Percentiles rank a stretch among this genome's conserved stretches.
Evolutionary conservation across 2,797 vertebrate species (phyloP).

Genomic region (Trachops cirrhosus): DNA sequence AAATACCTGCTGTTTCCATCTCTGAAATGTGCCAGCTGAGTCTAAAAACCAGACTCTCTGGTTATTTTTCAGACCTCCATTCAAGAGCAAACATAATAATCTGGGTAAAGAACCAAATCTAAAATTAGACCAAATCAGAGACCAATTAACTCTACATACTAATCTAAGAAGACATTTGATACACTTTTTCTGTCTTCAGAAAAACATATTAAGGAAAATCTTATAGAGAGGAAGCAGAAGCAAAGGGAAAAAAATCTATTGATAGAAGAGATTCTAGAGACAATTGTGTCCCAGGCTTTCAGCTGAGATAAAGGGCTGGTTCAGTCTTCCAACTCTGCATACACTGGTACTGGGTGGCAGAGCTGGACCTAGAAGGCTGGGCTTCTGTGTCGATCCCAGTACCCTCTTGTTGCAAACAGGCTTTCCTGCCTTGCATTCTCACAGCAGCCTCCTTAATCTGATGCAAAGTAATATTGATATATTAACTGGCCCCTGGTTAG

Average conservation of each 20-base stretch:
- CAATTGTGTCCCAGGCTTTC: not conserved
- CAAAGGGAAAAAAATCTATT: not conserved
- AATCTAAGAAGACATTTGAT: not conserved
- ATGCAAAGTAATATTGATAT: not conserved
- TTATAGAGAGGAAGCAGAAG: not conserved
- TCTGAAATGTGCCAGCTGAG: not conserved
- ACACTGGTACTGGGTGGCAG: not conserved
- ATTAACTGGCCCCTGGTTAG: not conserved
- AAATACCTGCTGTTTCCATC: conserved; percentile 44
- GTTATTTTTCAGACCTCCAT: not conserved
- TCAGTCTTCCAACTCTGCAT: not conserved
- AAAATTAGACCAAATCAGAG: conserved; percentile 22
- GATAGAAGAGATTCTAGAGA: not conserved
- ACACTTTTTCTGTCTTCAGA: not conserved
- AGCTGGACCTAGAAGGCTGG: not conserved
- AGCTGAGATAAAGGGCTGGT: not conserved
- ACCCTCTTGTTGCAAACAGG: not conserved
- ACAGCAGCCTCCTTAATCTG: not conserved
- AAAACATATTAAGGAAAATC: not conserved
- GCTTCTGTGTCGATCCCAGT: not conserved
- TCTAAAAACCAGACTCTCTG: not conserved
- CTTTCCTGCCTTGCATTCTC: not conserved
- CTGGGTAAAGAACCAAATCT: not conserved
- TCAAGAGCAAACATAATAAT: conserved; percentile 13
- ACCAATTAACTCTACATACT: not conserved